phyloP scores from a whole-genome alignment of 2,888 invertebrate genomes.

The Ceratothoa steindachneri region DNA sequence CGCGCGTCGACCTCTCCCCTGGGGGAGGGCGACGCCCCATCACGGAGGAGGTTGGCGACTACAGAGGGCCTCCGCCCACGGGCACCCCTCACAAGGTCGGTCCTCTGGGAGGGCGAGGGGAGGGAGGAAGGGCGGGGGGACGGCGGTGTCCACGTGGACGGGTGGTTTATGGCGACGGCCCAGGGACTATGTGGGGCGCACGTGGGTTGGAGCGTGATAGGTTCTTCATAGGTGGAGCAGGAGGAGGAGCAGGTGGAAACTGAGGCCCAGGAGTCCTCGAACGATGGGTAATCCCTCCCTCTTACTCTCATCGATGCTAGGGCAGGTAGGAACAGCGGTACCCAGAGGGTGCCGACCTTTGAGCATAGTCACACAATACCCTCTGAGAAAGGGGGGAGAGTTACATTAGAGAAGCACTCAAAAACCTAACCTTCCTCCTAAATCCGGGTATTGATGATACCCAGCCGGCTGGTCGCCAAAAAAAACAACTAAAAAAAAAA shows the following conservation, averaged over 20 bases:
- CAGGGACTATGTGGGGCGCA: background rate
- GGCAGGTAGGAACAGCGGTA: no score
- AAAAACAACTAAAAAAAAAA: no score
- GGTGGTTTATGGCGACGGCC: background rate
- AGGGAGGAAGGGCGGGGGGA: background rate
- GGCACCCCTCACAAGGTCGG: background rate
- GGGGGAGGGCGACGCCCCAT: background rate
- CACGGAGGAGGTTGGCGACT: slow-evolving; percentile 16
- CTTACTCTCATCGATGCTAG: background rate
- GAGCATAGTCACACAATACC: no score
- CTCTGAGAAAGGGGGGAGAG: no score
- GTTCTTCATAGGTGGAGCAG: background rate
- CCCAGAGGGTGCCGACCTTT: no score
- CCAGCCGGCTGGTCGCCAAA: no score
- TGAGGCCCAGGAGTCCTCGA: background rate
- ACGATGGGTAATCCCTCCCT: background rate
- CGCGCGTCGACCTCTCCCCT: background rate
- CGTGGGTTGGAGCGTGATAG: background rate
- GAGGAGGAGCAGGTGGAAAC: background rate
- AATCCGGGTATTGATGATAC: no score
- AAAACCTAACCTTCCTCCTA: no score
- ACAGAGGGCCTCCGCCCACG: slow-evolving; percentile 27
- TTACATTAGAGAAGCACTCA: no score
- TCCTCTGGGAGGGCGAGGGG: slow-evolving; percentile 9
- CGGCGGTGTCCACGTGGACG: background rate